phyloP scores from a whole-genome alignment of 2,113 vertebrate species.

The Protobothrops flavoviridis region DNA sequence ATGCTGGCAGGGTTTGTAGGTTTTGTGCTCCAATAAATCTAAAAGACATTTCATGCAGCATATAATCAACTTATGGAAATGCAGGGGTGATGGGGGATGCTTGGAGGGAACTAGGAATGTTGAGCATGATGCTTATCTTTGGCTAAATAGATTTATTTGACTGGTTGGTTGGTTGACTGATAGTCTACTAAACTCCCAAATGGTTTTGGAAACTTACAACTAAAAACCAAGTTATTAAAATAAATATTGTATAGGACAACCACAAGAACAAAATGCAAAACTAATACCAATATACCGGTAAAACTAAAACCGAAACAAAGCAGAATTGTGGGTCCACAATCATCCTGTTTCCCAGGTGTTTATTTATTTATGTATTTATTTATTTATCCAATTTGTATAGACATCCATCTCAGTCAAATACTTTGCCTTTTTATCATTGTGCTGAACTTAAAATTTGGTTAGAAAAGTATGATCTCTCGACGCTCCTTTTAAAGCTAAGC shows the following conservation, averaged over 20 bases:
- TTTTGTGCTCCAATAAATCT: neutral
- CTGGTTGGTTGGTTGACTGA: neutral
- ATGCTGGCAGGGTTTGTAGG: neutral
- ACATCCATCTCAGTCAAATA: neutral
- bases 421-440: neutral
- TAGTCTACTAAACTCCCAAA: neutral
- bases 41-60: neutral
- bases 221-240: neutral
- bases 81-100: too few relatives aligned
- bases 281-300: neutral
- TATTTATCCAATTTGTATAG: neutral
- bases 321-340: neutral
- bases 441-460: neutral
- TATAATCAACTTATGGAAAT: neutral
- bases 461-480: neutral
- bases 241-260: neutral
- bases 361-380: neutral
- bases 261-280: neutral
- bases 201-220: neutral
- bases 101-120: neutral
- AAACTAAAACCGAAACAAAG: neutral
- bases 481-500: neutral
- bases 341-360: neutral
- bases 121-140: neutral
- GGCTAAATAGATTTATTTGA: neutral